phyloP scores from a whole-genome alignment of 2,888 invertebrate genomes.

The Morinoia aosen region DNA sequence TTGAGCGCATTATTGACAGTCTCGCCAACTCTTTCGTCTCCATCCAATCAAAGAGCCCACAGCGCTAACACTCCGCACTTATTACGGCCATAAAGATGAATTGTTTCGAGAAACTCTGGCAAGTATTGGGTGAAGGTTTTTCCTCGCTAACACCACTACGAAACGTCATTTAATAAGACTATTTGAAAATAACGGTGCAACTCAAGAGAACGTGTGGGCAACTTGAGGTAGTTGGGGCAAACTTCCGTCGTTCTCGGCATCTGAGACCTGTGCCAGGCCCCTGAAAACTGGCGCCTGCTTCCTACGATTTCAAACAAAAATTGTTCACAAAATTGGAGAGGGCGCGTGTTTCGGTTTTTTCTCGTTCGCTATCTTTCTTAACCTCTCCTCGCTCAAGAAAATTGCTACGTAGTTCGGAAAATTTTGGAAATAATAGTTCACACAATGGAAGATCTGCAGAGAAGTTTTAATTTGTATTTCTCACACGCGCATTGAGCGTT shows the following conservation, averaged over 20 bases:
- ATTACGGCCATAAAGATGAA: background rate
- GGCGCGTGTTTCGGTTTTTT: background rate
- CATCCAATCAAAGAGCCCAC: background rate
- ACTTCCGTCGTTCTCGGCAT: background rate
- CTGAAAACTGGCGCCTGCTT: background rate
- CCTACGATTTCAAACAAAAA: background rate
- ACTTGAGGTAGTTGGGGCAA: background rate
- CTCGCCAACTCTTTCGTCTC: background rate
- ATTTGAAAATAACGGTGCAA: background rate
- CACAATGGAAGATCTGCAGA: background rate
- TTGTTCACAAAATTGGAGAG: background rate
- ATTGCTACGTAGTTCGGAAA: background rate
- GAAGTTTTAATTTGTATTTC: background rate
- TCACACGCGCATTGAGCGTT: background rate
- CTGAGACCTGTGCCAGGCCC: background rate
- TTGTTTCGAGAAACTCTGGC: background rate
- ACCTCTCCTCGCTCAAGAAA: background rate
- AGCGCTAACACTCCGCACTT: background rate
- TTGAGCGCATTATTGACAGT: background rate
- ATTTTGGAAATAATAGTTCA: background rate
- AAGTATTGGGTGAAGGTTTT: background rate
- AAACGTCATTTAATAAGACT: background rate
- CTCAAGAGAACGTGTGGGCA: background rate
- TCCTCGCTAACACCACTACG: background rate
- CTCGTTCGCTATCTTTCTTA: background rate